Base-by-base conservation (phyloP, 2,888 invertebrate species). In the Yponomeuta sedellus region DNA sequence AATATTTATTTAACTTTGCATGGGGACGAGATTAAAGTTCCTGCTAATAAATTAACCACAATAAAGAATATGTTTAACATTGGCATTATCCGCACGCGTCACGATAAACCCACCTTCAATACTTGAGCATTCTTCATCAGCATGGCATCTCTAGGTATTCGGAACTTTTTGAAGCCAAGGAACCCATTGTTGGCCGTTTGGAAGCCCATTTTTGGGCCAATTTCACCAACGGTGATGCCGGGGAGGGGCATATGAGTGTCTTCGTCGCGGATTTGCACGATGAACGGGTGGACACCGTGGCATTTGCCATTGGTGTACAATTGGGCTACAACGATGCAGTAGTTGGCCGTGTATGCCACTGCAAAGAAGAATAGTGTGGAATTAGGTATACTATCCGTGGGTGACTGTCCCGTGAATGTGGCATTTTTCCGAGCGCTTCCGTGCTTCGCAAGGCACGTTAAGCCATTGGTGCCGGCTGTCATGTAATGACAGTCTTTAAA, bases 271-370 rank as follows among this genome's bases (percentile, higher is more conserved):
- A 98, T 84, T 83, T 97, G 98, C 0, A 98, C 96, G 70, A 99
- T 94, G 79, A 99, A 99, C 0, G 97, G 95, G 79, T 98, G 98
- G 72, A 98, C 94, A 0, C 99, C 99, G 75, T 95, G 94, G 76
- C 95, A 95, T 78, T 94, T 86, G 0, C 96, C 96, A 73, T 95
- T 93, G 0, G 96, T 96, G 75, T 96, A 94, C 19, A 99, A 90
- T 79, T 98, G 98, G 0, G 99, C 98, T 70, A 98, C 94, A 0
- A 99, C 97, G 44, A 99, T 92, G 4, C 97, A 97, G 86, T 97
- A 95, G 85, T 98, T 99, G 0, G 95, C 95, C 4, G 98, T 97
- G 40, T 98, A 97, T 0, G 97, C 98, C 94, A 98, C 98, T 98
- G 81, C 16, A 76, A 79, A 25, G 16, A 16, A 16, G 44, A 44